Conservation (phyloP, 2,113 vertebrate species). For the Lophotis ruficrista region DNA sequence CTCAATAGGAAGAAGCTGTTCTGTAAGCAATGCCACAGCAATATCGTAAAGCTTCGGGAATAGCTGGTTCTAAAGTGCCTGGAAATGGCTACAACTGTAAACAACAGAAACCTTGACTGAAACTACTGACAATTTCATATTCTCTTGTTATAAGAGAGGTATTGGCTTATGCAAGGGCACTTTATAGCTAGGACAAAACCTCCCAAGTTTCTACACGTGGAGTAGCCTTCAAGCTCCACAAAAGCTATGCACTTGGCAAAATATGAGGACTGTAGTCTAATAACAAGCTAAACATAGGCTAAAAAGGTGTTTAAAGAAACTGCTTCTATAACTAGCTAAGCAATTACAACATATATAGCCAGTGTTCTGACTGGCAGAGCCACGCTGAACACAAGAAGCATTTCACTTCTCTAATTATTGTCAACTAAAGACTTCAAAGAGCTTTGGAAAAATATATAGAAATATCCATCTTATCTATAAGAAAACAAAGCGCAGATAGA, state of each 20-base stretch:
- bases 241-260: not conserved
- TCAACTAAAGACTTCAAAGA: not conserved
- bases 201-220: not conserved
- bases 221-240: not conserved
- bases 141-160: not conserved
- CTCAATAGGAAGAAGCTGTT: not conserved
- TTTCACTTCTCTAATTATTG: not conserved
- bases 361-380: not conserved
- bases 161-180: not conserved
- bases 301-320: not conserved
- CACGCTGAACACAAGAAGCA: not conserved
- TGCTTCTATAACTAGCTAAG: not conserved
- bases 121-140: conserved; percentile 15
- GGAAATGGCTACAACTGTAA: not conserved
- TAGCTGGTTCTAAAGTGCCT: not conserved
- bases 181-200: not conserved
- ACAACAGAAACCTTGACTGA: not conserved
- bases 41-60: not conserved
- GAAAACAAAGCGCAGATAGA: not conserved
- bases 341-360: not conserved
- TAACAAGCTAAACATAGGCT: not conserved
- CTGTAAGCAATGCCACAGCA: not conserved
- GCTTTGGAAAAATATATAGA: not conserved
- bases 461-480: not conserved
- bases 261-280: not conserved